Evolutionary conservation across 2,888 invertebrate species (phyloP), one percentile per base, ranked within the genome.

Genomic region (Thelaira solivaga): DNA sequence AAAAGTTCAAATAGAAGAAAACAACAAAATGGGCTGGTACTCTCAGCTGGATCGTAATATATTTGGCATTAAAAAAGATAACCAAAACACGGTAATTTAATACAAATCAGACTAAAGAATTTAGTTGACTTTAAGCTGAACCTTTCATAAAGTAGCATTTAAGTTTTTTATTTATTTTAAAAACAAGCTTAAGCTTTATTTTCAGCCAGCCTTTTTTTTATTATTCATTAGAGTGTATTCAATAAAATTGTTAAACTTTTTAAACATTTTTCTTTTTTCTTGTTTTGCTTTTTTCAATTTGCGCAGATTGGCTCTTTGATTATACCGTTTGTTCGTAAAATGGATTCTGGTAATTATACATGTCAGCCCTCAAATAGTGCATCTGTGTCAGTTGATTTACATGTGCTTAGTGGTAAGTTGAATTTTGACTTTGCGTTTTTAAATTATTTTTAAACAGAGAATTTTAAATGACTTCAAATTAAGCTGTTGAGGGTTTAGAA

Each of bases 281-380:
- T 45, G 41, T 8, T 51, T 8, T 10, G 16, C 39, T 20, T 16
- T 47, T 72, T 67, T 71, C 75, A 80, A 78, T 78, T 75, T 80
- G 82, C 84, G 64, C 81, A 89, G 89, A 88, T 89, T 85, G 89
- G 89, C 59, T 88, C 89, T 76, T 83, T 89, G 83, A 88, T 89
- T 81, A 89, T 89, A 84, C 89, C 89, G 29, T 85, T 86, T 81
- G 89, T 89, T 73, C 88, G 85, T 69, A 89, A 89, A 81, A 85
- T 86, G 82, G 89, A 89, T 80, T 88, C 89, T 24, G 89, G 96
- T 83, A 96, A 96, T 90, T 99, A 98, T 91, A 97, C 97, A 73
- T 97, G 98, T 91, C 93, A 95, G 86, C 97, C 98, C 81, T 96
- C 96, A 85, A 98, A 97, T 90, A 93, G 96, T 83, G 94, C 95